These are phyloP conservation scores for Bubo blakistoni DNA, from an alignment of 2,113 vertebrate species.

Conservation along the genomic window DNA sequence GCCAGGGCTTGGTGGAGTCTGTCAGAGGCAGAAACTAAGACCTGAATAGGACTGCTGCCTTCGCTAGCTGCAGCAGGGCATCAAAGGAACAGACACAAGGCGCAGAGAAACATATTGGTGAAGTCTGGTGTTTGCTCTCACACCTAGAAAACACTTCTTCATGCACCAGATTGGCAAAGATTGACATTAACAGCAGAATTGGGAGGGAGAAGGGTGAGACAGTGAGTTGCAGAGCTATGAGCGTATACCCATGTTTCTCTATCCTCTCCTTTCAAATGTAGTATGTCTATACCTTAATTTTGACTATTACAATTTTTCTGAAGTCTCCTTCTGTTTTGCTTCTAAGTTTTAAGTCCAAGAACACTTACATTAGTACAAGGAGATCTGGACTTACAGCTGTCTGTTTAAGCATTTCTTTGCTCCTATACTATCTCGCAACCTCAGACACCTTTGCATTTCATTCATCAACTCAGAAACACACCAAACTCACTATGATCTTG, in stretches of 20 bases:
- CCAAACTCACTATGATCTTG: neutral
- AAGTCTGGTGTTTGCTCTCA: conserved; percentile 60
- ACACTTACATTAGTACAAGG: neutral
- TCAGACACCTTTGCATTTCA: neutral
- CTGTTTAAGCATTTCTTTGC: neutral
- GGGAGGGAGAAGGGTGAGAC: neutral
- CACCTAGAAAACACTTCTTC: conserved; percentile 45
- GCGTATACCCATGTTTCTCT: neutral
- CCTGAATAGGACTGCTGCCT: neutral
- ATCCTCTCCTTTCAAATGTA: neutral
- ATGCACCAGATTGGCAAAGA: conserved; percentile 27
- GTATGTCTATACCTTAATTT: neutral
- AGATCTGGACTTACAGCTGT: neutral
- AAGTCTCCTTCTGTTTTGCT: neutral
- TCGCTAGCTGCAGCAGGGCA: neutral
- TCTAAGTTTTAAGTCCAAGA: neutral
- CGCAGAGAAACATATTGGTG: conserved; percentile 6
- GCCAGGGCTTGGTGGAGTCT: neutral
- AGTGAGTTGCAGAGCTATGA: neutral
- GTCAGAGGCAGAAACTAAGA: neutral
- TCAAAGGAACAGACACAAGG: neutral
- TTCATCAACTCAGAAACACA: neutral
- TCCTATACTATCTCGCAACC: neutral
- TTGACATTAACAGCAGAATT: neutral
- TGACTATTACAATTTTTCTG: neutral